Percentiles rank a stretch among this genome's conserved stretches.
These are phyloP conservation scores for Muscina levida DNA, from an alignment of 2,888 invertebrate genomes.

Conservation along the genomic window DNA sequence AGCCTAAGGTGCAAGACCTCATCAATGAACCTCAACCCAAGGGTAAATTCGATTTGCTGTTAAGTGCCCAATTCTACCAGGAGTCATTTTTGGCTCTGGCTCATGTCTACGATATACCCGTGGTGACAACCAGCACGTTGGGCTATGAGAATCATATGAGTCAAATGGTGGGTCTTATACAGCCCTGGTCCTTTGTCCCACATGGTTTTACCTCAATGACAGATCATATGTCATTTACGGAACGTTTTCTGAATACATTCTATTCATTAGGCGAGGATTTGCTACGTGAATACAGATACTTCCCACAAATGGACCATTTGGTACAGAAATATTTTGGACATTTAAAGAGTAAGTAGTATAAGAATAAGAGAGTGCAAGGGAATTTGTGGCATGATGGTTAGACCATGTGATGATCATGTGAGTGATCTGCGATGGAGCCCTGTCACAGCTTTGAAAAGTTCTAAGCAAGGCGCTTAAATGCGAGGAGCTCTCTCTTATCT, in stretches of 20 bases:
- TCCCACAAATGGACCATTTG: constrained; percentile 77
- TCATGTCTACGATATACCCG: no score
- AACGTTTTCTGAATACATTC: constrained; percentile 81
- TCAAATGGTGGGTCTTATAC: constrained; percentile 80
- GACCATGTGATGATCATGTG: constrained; percentile 67
- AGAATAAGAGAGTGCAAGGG: no score
- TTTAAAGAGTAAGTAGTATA: constrained; percentile 71
- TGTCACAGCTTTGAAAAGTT: constrained; percentile 69
- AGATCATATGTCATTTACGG: constrained; percentile 81
- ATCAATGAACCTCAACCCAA: constrained; percentile 72
- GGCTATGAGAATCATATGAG: constrained; percentile 80
- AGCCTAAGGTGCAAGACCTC: constrained; percentile 74
- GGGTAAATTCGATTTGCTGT: constrained; percentile 79
- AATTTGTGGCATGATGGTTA: no score
- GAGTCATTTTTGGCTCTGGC: constrained; percentile 79
- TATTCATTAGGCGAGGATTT: constrained; percentile 75
- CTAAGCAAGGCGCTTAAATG: not conserved
- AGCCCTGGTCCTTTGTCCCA: constrained; percentile 81
- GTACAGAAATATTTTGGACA: no score
- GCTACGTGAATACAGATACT: constrained; percentile 73
- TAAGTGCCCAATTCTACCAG: constrained; percentile 80
- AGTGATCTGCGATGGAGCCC: constrained; percentile 71
- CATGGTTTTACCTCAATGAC: constrained; percentile 79
- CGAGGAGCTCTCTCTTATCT: no score
- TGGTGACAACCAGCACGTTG: constrained; percentile 79